Conservation (phyloP, 2,113 vertebrate species). For the Sakesphorus luctuosus region DNA sequence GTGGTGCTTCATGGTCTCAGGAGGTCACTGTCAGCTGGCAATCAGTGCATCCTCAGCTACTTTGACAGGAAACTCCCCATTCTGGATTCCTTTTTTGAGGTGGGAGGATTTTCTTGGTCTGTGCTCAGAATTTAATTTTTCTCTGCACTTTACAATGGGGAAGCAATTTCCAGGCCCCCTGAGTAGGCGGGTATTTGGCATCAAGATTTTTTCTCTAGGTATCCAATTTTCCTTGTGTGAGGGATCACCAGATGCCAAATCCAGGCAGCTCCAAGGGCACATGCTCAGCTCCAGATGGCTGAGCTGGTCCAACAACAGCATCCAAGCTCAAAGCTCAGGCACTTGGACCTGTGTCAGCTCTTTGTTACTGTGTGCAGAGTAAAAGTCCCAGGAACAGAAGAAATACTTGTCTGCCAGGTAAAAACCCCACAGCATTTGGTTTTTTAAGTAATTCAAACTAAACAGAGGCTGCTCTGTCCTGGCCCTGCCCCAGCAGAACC, state of each 20-base stretch:
- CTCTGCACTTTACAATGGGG: background rate
- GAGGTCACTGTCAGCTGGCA: background rate
- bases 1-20: background rate
- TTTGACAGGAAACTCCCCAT: background rate
- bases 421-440: background rate
- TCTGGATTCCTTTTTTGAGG: background rate
- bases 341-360: background rate
- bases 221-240: background rate
- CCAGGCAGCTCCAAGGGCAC: background rate
- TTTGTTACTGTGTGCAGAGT: background rate
- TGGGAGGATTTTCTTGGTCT: background rate
- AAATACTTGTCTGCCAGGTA: background rate
- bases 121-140: background rate
- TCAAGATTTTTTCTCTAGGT: background rate
- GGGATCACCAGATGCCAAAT: background rate
- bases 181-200: background rate
- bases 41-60: background rate
- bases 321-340: background rate
- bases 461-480: background rate
- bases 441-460: background rate
- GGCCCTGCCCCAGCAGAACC: background rate
- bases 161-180: background rate
- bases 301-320: background rate
- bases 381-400: rapidly evolving
- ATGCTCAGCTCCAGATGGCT: rapidly evolving